Base-by-base conservation (phyloP, 2,888 invertebrate genomes). In the Neoascia interrupta region DNA sequence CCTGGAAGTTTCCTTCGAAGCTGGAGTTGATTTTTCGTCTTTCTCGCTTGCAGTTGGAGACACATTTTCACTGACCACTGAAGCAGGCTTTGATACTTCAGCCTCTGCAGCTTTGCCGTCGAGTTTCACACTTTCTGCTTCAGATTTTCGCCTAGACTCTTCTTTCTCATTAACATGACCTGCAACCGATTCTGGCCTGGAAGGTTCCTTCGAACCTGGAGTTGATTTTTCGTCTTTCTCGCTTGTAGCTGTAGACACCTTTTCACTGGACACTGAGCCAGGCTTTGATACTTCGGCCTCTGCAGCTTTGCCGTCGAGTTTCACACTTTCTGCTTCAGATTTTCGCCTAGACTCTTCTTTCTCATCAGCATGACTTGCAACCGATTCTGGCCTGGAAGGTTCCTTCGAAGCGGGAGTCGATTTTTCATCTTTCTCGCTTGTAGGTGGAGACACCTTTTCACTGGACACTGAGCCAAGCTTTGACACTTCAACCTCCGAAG, bases 1-100 rank as follows among this genome's bases (percentile, higher is more conserved):
- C 0, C 82, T 34, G 0, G 83, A 82, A 0, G 61, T 58, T 5
- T 82, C 81, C 58, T 83, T 83, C 0, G 82, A 83, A 4, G 66
- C 10, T 2, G 70, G 26, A 23, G 18, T 18, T 4, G 60, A 60
- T 23, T 47, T 64, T 19, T 31, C 56, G 16, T 41, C 53, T 37
- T n/a, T 81, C 4, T 47, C 8, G 2, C 64, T 74, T 21, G 69
- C 80, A 3, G 28, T 23, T 2, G 28, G 16, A 13, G 81, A 72
- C 6, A 21, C 28, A 1, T 37, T 45, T 45, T 15, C 21, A 31
- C 54, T 81, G 13, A 74, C 34, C 11, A 4, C 19, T 36, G 26
- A 8, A 26, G 26, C n/a, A n/a, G n/a, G n/a, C n/a, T n/a, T n/a
- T n/a, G n/a, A 26, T 8, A 26, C 26, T 8, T 26, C 8, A 5